phyloP scores from a whole-genome alignment of 2,888 invertebrate species.

The Nomada hirtipes region DNA sequence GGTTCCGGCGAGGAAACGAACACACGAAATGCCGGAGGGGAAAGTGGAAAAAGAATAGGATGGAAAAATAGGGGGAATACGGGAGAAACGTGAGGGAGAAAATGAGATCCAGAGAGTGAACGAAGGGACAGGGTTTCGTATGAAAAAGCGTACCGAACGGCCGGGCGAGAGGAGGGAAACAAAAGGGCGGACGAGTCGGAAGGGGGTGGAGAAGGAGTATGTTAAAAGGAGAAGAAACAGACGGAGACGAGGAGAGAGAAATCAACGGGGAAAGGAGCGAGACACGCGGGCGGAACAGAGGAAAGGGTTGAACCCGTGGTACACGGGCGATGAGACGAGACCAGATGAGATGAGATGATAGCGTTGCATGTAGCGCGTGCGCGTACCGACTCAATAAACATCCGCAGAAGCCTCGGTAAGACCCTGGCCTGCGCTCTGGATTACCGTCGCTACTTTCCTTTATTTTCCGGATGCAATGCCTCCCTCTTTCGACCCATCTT shows the following conservation, averaged over 20 bases:
- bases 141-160: slow-evolving; percentile 14
- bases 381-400: slow-evolving; percentile 83
- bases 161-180: neutral
- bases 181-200: neutral
- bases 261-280: slow-evolving; percentile 17
- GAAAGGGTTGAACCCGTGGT: slow-evolving; percentile 36
- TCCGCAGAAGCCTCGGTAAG: slow-evolving; percentile 81
- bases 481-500: slow-evolving; percentile 57
- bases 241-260: slow-evolving; percentile 9
- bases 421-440: slow-evolving; percentile 82
- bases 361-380: slow-evolving; percentile 79
- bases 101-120: slow-evolving; percentile 31
- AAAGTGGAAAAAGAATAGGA: slow-evolving; percentile 3
- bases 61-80: slow-evolving; percentile 17
- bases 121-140: slow-evolving; percentile 27
- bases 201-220: slow-evolving; percentile 4
- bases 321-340: slow-evolving; percentile 73
- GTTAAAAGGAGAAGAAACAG: neutral
- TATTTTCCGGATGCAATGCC: slow-evolving; percentile 77
- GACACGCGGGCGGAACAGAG: slow-evolving; percentile 1
- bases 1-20: slow-evolving; percentile 5
- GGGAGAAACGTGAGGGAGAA: neutral
- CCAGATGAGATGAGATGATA: slow-evolving; percentile 76
- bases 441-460: slow-evolving; percentile 80
- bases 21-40: slow-evolving; percentile 7